phyloP scores from a whole-genome alignment of 2,113 vertebrate genomes.

The Gallinago media region DNA sequence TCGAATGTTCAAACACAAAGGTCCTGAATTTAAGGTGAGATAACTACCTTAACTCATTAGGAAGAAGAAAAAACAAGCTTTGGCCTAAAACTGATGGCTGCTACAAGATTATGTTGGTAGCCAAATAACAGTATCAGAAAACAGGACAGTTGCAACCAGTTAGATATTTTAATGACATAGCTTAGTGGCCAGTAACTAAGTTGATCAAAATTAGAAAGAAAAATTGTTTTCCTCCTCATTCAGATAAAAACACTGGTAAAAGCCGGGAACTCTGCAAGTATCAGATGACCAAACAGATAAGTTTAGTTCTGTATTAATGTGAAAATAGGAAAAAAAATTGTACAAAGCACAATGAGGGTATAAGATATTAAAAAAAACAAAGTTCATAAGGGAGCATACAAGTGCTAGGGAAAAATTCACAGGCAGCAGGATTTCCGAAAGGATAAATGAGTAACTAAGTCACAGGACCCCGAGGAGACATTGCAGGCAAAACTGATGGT shows the following conservation, averaged over 20 bases:
- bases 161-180: not conserved
- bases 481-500: not conserved
- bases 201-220: not conserved
- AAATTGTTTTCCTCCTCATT: not conserved
- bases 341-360: not conserved
- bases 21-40: not conserved
- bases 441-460: not conserved
- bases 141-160: not conserved
- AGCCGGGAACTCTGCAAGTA: not conserved
- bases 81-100: not conserved
- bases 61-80: not conserved
- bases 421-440: not conserved
- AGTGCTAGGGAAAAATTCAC: not conserved
- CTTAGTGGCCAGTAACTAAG: not conserved
- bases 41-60: not conserved
- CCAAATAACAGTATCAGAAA: not conserved
- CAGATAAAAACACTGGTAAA: not conserved
- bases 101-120: not conserved
- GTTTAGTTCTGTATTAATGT: not conserved
- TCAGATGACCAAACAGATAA: not conserved
- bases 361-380: not conserved
- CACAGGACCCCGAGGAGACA: not conserved
- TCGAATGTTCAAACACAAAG: not conserved
- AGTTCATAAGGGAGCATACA: not conserved
- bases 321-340: not conserved